Evolutionary conservation across 1,140 invertebrate species (phyloP), one percentile per base, ranked within the genome.

Genomic region (Calephelis nemesis): DNA sequence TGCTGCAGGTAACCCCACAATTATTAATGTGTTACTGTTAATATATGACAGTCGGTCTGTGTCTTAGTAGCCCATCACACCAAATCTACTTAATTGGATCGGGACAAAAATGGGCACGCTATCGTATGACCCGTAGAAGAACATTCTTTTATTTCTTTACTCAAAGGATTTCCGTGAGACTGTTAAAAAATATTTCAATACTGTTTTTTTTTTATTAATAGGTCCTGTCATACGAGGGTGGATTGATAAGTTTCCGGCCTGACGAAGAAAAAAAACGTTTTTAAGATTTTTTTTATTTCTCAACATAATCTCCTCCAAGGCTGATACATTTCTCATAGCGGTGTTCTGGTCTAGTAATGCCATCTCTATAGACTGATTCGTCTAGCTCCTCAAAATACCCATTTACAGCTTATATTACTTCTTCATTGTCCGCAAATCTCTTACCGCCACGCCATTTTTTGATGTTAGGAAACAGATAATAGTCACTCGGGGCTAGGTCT

Each of bases 381-480:
- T 75, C 65, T 62, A 78, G 70, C 67, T 76, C 74, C 74, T 70
- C 71, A 76, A 76, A 74, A 47, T 72, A 71, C 50, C 50, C 68
- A 52, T 74, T 60, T 58, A 70, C 73, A 45, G 65, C 70, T 58
- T 74, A 70, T 69, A 74, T 74, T 39, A 72, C 72, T 19, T 73
- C 76, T 49, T 84, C 71, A 78, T 81, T 84, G 12, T 71, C 75
- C 62, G 65, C 63, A 79, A 80, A 82, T 78, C 74, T 82, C 54
- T 78, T 50, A 47, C 71, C 74, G 30, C 58, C 74, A 71, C 78
- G 71, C 62, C 40, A 80, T 50, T 74, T 78, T 73, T 78, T 76
- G 15, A 75, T 62, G 49, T 80, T 70, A 68, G 65, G 70, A 72
- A 76, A 74, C 63, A 78, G 67, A 63, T 69, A 78, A 58, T 70